These are phyloP conservation scores for Eumacrocentrus americanus DNA, from an alignment of 2,888 invertebrate species.

Conservation along the genomic window DNA sequence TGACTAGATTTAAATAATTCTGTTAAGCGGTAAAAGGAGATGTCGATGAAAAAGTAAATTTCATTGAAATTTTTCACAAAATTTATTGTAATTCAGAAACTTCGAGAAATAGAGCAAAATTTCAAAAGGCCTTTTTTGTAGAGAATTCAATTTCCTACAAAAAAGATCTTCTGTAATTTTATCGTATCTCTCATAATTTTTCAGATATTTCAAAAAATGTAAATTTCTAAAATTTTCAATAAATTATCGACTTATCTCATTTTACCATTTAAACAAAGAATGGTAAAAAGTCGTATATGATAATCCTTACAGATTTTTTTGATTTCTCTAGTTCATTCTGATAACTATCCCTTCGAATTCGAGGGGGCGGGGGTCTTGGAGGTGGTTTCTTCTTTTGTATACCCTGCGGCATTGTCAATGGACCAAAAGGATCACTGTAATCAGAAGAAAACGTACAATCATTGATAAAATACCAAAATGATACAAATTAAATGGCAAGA, in stretches of 20 bases:
- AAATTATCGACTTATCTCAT: too few species aligned
- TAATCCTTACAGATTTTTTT: conserved; percentile 49
- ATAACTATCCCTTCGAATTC: conserved; percentile 53
- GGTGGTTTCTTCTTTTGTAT: conserved; percentile 73
- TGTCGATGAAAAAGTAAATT: too few species aligned
- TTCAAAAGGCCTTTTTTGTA: too few species aligned
- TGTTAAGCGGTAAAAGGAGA: too few species aligned
- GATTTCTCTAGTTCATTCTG: conserved; percentile 49
- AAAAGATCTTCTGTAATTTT: too few species aligned
- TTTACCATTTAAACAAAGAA: not conserved
- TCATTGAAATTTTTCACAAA: too few species aligned
- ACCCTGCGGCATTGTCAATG: conserved; percentile 62
- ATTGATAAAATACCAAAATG: conserved; percentile 1
- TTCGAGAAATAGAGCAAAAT: too few species aligned
- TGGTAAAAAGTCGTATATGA: not conserved
- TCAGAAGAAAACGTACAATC: conserved; percentile 19
- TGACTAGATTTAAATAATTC: not conserved
- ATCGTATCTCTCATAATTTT: too few species aligned
- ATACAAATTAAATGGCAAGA: not conserved
- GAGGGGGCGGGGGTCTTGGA: conserved; percentile 75
- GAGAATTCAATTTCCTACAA: too few species aligned
- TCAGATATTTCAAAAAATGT: too few species aligned
- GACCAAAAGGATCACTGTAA: conserved; percentile 52
- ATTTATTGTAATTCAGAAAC: too few species aligned
- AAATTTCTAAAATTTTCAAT: too few species aligned